Base-by-base conservation (phyloP, 1,140 invertebrate genomes). In the Drosophila micromelanica region DNA sequence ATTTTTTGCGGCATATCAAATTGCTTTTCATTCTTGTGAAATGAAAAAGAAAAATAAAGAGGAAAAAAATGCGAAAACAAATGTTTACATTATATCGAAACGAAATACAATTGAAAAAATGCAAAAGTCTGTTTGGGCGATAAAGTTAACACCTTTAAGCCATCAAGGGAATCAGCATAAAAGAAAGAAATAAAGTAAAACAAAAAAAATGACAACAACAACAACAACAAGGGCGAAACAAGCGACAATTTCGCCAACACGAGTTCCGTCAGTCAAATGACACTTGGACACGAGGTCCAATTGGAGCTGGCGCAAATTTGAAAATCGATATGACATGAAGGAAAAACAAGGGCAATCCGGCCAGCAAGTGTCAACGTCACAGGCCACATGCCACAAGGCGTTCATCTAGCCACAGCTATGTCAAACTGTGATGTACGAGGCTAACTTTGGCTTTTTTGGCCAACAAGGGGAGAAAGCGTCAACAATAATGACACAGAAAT, bases 241-340 rank as follows among this genome's bases (percentile, higher is more conserved):
- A 76, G 72, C 79, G 64, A 80, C 80, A 68, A 73, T 81, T 86
- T 81, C 40, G 70, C 82, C 72, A 86, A 87, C 82, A 82, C 64
- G 75, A 79, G 79, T 78, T 78, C 68, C 56, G 76, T 81, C 78
- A 67, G 82, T 78, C 82, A 78, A 86, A 70, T 86, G 82, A 86
- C 82, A 87, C 84, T 79, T 87, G 68, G 81, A 78, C 68, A 76
- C 80, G 70, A 73, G 70, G 78, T 86, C 68, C 82, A 75, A 82
- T 78, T 78, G 60, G 45, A 67, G 59, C 32, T 46, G 32, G 40
- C 64, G 56, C 56, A 69, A 77, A 74, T 64, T 74, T 78, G 82
- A 87, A 87, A 86, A 86, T 86, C 82, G 82, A 87, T 86, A 87
- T 86, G 84, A 82, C 78, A 82, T 87, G 71, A 86, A 86, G 84